Conservation (phyloP, 2,113 vertebrate species). For the Delphinus delphis region DNA sequence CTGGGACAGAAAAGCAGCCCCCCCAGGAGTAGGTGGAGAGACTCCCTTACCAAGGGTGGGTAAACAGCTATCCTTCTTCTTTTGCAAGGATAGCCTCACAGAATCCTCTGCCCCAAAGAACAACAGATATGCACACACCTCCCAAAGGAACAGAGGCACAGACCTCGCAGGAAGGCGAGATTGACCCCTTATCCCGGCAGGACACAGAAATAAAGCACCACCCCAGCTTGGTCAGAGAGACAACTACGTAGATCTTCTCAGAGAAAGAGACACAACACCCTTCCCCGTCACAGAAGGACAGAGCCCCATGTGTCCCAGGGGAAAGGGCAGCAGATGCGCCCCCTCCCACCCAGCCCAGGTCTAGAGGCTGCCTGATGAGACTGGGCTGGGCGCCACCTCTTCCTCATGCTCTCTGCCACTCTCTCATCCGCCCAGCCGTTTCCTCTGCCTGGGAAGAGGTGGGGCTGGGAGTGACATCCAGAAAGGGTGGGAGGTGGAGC, state of each 20-base stretch:
- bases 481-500: neutral
- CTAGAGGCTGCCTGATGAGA: neutral
- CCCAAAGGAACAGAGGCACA: neutral
- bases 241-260: neutral
- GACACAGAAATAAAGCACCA: slow-evolving; percentile 22
- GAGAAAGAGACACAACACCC: neutral
- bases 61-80: neutral
- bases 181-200: neutral
- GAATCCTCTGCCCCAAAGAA: neutral
- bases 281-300: neutral
- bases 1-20: neutral
- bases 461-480: slow-evolving; percentile 1
- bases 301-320: neutral
- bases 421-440: slow-evolving; percentile 24
- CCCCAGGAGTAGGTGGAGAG: neutral
- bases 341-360: neutral
- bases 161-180: neutral
- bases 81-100: neutral
- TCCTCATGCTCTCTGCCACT: slow-evolving; percentile 53
- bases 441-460: slow-evolving; percentile 33
- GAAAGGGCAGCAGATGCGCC: neutral
- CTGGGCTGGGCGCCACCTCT: neutral
- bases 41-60: neutral
- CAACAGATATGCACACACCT: neutral
- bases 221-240: neutral